phyloP scores from a whole-genome alignment of 2,113 vertebrate species.

The Notothenia coriiceps region DNA sequence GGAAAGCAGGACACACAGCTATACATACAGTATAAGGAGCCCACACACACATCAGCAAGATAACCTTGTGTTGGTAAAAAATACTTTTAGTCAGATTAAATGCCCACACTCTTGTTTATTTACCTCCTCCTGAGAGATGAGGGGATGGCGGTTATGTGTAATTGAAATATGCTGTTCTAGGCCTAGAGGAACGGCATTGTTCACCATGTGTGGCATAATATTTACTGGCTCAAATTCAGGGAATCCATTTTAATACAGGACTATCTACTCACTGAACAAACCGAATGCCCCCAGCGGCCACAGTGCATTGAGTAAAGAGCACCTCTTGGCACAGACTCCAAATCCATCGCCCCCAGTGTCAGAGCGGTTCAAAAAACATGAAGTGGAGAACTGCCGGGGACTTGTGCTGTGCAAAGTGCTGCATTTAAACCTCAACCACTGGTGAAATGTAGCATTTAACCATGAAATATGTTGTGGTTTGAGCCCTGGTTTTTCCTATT shows the following conservation, averaged over 20 bases:
- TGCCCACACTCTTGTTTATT: conserved; percentile 50
- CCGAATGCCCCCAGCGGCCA: conserved; percentile 24
- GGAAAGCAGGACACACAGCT: conserved; percentile 5
- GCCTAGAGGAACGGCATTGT: conserved; percentile 45
- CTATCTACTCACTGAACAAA: conserved; percentile 47
- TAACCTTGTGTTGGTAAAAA: conserved; percentile 51
- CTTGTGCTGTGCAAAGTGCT: not conserved
- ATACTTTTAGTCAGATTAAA: conserved; percentile 57
- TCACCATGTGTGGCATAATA: conserved; percentile 63
- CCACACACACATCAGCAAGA: not conserved
- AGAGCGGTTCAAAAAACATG: conserved; percentile 22
- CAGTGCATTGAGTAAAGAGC: conserved; percentile 48
- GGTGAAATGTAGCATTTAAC: not conserved
- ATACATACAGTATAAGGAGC: not conserved
- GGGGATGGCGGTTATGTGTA: conserved; percentile 44
- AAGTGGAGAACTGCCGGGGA: conserved; percentile 1
- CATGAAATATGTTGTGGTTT: not conserved
- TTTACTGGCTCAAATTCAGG: conserved; percentile 55
- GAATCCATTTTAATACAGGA: conserved; percentile 60
- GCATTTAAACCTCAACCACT: not conserved
- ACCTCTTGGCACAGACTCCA: conserved; percentile 43
- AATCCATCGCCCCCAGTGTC: conserved; percentile 28
- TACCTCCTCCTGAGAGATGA: conserved; percentile 32
- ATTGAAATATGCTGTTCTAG: conserved; percentile 67
- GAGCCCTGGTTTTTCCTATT: not conserved